Base-by-base conservation (phyloP, 2,113 vertebrate species). In the Saccopteryx leptura region DNA sequence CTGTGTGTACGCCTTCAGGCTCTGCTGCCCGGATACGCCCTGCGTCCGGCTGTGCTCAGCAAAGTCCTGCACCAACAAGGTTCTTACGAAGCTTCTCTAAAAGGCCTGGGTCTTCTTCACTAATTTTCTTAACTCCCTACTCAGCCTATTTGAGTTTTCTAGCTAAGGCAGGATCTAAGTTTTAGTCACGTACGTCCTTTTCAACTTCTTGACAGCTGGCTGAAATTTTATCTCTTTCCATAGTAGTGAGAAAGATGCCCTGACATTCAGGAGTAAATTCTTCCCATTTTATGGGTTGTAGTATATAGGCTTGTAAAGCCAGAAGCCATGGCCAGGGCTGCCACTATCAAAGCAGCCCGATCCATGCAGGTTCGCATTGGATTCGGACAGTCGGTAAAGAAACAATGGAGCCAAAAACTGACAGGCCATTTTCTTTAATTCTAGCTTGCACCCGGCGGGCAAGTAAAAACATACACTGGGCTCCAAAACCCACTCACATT, bases 281-380 rank as follows among this genome's bases (percentile, higher is more conserved):
- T 89, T 95, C 56, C 50, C 10, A 48, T 81, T 93, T 91, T n/a
- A 60, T 39, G n/a, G 71, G 68, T 96, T 83, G 4, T 68, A 86
- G 24, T 39, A 28, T 72, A 39, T 39, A 39, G 39, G 39, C 39
- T 39, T 39, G 39, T 39, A 39, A 39, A 39, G 39, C 39, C 39
- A 39, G 39, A 39, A 39, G 39, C 39, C 39, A 39, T 39, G 39
- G 39, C 39, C 39, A 39, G 39, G 39, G 39, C 39, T 39, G 39
- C 39, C 39, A 39, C 39, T 39, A 39, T 39, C 39, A 39, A 39
- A 39, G 39, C 39, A 39, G 39, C 39, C 39, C 39, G 39, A 39
- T 39, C 39, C 39, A 39, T 39, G 39, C 39, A 39, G 39, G 39
- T 39, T 39, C 39, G 39, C 39, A 39, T 39, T 39, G 39, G 39